phyloP scores from a whole-genome alignment of 1,140 invertebrate species.

The Camponotus floridanus region DNA sequence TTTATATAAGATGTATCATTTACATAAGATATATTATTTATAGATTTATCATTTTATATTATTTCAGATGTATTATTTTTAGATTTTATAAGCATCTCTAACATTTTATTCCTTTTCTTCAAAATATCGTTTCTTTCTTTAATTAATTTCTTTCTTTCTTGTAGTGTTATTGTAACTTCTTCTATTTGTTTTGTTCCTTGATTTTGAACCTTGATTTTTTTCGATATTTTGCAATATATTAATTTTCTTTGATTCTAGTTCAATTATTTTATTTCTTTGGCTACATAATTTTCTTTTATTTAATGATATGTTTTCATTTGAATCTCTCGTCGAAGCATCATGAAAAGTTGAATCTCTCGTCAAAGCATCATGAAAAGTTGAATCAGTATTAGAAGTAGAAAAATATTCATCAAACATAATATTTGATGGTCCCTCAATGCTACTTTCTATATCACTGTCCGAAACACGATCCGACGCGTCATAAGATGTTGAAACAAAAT shows the following conservation, averaged over 20 bases:
- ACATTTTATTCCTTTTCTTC: neutral
- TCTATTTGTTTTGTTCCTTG: neutral
- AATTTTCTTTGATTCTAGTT: neutral
- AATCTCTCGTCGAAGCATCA: too few species aligned
- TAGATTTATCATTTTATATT: too few species aligned
- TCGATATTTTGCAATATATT: neutral
- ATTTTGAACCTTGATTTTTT: neutral
- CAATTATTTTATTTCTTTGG: neutral
- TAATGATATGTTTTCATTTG: neutral
- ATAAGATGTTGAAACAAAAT: neutral
- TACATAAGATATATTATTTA: too few species aligned
- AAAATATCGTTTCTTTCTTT: neutral
- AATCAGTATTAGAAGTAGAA: neutral
- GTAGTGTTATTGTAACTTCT: neutral
- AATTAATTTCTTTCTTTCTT: neutral
- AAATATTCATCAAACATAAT: neutral
- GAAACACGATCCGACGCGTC: neutral
- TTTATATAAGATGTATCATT: too few species aligned
- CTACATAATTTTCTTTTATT: neutral
- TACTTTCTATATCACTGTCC: slow-evolving; percentile 4
- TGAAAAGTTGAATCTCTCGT: too few species aligned
- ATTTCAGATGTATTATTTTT: too few species aligned
- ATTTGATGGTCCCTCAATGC: neutral
- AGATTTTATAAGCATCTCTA: too few species aligned
- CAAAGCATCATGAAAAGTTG: too few species aligned